Conservation (phyloP, 2,797 vertebrate genomes). For the Huso huso region DNA sequence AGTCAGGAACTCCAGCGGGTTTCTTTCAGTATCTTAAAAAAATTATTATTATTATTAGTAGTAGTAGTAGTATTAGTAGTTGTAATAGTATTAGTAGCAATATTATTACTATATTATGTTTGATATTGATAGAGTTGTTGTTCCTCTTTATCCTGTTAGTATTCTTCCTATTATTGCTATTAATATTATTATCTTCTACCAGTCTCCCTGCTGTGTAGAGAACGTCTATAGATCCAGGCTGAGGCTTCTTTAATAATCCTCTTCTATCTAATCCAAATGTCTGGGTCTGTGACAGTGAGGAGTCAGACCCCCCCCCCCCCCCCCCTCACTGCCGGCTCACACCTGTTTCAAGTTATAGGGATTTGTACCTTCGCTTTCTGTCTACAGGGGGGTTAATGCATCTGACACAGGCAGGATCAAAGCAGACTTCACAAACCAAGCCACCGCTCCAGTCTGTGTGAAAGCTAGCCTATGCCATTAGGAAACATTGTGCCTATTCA, state of each 20-base stretch:
- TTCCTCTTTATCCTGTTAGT: conserved; percentile 6
- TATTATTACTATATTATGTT: conserved; percentile 2
- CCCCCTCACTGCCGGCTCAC: conserved; percentile 26
- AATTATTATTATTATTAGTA: background rate
- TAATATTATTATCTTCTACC: conserved; percentile 32
- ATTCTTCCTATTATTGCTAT: conserved; percentile 24
- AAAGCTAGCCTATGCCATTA: conserved; percentile 27
- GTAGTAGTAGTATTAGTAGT: background rate
- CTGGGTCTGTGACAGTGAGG: conserved; percentile 22
- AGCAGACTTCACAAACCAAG: conserved; percentile 11
- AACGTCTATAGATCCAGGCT: conserved; percentile 22
- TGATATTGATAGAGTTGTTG: background rate
- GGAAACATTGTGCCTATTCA: conserved; percentile 45
- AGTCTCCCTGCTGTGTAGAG: conserved; percentile 20
- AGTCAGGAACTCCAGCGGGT: no score
- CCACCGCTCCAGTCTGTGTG: background rate
- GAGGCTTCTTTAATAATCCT: conserved; percentile 22
- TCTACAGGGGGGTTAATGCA: no score
- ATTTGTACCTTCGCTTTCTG: no score
- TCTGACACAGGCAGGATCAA: no score
- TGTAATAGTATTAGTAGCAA: background rate
- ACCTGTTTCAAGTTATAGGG: conserved; percentile 28
- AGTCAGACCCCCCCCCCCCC: conserved; percentile 32
- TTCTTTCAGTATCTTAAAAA: conserved; percentile 3
- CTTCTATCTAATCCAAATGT: conserved; percentile 33